Percentiles rank a stretch among this genome's conserved stretches.
Evolutionary conservation across 2,888 invertebrate genomes (phyloP).

Genomic region (Pollenia labialis): DNA sequence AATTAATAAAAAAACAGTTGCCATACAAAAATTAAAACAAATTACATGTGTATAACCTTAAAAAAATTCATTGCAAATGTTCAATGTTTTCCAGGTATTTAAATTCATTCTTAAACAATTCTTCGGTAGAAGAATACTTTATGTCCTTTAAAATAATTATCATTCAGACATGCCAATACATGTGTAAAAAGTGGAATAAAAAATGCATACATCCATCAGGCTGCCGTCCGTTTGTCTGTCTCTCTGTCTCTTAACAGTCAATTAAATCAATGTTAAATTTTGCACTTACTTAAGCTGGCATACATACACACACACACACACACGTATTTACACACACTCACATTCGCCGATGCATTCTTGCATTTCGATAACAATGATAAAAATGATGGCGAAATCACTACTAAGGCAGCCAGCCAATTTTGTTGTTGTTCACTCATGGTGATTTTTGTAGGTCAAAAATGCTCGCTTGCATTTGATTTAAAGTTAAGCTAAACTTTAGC

Average conservation of each 20-base stretch:
- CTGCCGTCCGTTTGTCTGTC: constrained; percentile 10
- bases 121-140: constrained; percentile 28
- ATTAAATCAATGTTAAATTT: constrained; percentile 66
- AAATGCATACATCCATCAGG: constrained; percentile 20
- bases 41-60: too few relatives aligned
- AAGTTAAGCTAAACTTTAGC: constrained; percentile 8
- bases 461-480: constrained; percentile 13
- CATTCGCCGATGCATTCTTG: constrained; percentile 21
- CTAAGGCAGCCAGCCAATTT: neutral
- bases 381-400: neutral
- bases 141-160: constrained; percentile 17
- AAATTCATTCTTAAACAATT: neutral
- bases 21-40: neutral
- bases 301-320: constrained; percentile 38
- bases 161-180: neutral
- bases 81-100: too few relatives aligned
- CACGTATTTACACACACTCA: constrained; percentile 41
- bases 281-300: neutral
- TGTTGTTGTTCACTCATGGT: constrained; percentile 23
- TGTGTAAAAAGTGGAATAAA: neutral
- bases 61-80: too few relatives aligned
- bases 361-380: constrained; percentile 11
- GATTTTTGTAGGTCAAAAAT: constrained; percentile 67
- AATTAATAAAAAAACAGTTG: neutral
- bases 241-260: constrained; percentile 53